Evolutionary conservation across 2,888 invertebrate genomes (phyloP), one percentile per base, ranked within the genome.

Genomic region (Anorthoa munda): DNA sequence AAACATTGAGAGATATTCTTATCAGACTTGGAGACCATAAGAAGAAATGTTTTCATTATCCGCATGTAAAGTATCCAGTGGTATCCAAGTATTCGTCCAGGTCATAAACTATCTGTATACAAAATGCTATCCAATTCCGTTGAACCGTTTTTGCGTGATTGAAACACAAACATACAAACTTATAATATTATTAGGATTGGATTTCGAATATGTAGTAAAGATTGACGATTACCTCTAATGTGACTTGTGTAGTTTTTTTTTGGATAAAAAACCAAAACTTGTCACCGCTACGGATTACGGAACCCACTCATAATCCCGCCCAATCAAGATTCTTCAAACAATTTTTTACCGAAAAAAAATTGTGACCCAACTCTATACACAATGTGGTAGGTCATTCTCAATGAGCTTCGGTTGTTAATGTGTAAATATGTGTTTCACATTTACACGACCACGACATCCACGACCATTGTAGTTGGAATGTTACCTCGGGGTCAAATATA

Each of bases 381-480:
- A 90, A 91, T 92, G 93, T 92, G 94, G 93, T 93, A 92, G 94
- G 94, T 94, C 91, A 93, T 86, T 86, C 84, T 92, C 92, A 92
- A 92, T 92, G 91, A 91, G 90, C 86, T 87, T 86, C 87, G 85
- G 89, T 89, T 90, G 91, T 90, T 92, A 91, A 92, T 89, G 91
- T 90, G 94, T 91, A 93, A 93, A 93, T 94, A 93, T 93, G 90
- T 91, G 83, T 90, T 92, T 87, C 88, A 87, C 87, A 91, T 93
- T 94, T 90, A 92, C 92, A 91, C 89, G 87, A 85, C 65, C 84
- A 82, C 87, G 87, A 86, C 82, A 78, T 75, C 81, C 68, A 70
- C 71, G 77, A 75, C 63, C 73, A 82, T 78, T 83, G 79, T 82
- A 75, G 77, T 79, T 70, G 83, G 81, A 80, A 85, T 83, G 81